These are phyloP conservation scores for Heteronetta atricapilla DNA, from an alignment of 2,113 vertebrate genomes.

Conservation along the genomic window DNA sequence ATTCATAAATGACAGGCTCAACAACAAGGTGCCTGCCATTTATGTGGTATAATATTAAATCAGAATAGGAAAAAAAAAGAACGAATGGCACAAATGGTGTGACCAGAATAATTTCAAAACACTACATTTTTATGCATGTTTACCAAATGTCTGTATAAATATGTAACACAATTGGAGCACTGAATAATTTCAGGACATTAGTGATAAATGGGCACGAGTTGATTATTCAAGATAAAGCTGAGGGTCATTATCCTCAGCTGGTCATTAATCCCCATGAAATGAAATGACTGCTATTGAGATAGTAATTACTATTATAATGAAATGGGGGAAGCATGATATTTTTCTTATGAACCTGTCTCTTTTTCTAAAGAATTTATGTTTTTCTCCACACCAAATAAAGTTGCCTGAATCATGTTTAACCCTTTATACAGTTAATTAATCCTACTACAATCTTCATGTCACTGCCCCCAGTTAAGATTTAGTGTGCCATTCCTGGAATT, in stretches of 20 bases:
- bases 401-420: background rate
- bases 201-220: conserved; percentile 31
- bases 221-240: conserved; percentile 41
- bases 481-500: background rate
- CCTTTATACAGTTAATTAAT: background rate
- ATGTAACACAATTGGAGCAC: conserved; percentile 10
- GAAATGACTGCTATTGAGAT: conserved; percentile 30
- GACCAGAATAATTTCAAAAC: background rate
- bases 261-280: conserved; percentile 56
- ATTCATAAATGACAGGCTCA: background rate
- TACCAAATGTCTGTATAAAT: conserved; percentile 30
- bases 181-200: conserved; percentile 46
- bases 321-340: background rate
- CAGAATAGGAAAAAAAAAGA: background rate
- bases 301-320: conserved; percentile 60
- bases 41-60: background rate
- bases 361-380: conserved; percentile 31
- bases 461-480: background rate
- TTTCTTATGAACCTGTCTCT: conserved; percentile 9
- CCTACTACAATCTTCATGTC: background rate
- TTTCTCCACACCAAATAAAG: background rate
- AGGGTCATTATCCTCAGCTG: conserved; percentile 56
- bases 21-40: background rate
- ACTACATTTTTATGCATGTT: background rate
- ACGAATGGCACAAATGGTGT: background rate